These are phyloP conservation scores for Spinus pinus DNA, from an alignment of 2,797 vertebrate species.

Conservation along the genomic window DNA sequence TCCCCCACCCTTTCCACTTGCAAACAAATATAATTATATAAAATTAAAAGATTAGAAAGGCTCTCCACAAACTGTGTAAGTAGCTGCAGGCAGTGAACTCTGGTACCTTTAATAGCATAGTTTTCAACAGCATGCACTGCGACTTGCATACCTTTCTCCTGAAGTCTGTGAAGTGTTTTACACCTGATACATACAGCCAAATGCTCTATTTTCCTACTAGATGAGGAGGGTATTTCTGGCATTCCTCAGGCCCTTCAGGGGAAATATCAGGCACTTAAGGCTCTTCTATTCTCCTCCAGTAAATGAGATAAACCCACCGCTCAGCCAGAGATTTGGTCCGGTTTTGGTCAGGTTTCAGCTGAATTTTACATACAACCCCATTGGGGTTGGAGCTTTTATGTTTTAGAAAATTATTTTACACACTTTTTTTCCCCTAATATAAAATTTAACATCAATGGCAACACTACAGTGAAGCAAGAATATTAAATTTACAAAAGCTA, in stretches of 20 bases:
- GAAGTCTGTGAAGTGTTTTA: constrained; percentile 52
- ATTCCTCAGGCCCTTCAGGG: constrained; percentile 50
- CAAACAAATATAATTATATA: constrained; percentile 67
- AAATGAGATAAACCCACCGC: background rate
- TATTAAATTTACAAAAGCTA: background rate
- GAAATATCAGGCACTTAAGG: constrained; percentile 33
- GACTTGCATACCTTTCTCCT: constrained; percentile 52
- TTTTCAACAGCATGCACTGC: background rate
- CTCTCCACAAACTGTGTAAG: constrained; percentile 62
- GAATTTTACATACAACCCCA: background rate
- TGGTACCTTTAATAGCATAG: constrained; percentile 29
- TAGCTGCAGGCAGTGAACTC: constrained; percentile 69
- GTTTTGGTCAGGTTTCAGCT: background rate
- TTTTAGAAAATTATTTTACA: background rate
- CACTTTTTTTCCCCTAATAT: background rate
- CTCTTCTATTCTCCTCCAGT: background rate
- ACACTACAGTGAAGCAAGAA: background rate
- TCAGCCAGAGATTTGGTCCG: background rate
- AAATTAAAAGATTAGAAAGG: constrained; percentile 74
- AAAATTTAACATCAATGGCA: background rate
- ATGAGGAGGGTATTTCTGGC: constrained; percentile 57
- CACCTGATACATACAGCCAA: constrained; percentile 25
- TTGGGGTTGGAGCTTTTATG: background rate
- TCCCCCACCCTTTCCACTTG: constrained; percentile 37
- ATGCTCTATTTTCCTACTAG: constrained; percentile 39